Evolutionary conservation across 2,888 invertebrate genomes (phyloP).

Genomic region (Lochmaea capreae): DNA sequence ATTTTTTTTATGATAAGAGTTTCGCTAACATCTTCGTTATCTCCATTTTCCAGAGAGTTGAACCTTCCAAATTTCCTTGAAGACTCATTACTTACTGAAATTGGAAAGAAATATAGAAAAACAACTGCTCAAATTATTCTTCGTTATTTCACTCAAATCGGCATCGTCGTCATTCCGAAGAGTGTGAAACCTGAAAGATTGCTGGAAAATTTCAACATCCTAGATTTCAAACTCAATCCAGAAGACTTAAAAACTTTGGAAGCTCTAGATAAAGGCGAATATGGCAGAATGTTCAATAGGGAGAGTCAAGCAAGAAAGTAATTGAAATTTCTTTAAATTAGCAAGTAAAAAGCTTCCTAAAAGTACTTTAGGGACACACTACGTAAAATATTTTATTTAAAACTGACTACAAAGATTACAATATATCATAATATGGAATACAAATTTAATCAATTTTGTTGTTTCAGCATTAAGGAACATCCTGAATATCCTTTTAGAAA

Average conservation of each 20-base stretch:
- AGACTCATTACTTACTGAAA: slow-evolving; percentile 59
- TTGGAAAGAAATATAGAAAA: slow-evolving; percentile 71
- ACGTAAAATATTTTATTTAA: no score
- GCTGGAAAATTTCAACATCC: slow-evolving; percentile 79
- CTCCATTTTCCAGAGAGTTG: slow-evolving; percentile 23
- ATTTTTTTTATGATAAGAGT: no score
- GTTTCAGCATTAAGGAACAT: slow-evolving; percentile 23
- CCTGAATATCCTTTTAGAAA: slow-evolving; percentile 28
- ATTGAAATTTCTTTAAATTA: neutral
- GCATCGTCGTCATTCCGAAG: slow-evolving; percentile 83
- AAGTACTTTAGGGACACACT: no score
- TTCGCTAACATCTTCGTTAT: no score
- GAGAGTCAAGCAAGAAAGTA: neutral
- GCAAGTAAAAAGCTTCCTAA: neutral
- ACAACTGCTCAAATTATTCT: slow-evolving; percentile 80
- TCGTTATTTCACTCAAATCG: slow-evolving; percentile 79
- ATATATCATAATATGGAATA: no score
- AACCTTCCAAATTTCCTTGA: slow-evolving; percentile 12
- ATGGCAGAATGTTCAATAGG: slow-evolving; percentile 56
- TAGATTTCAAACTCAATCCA: slow-evolving; percentile 75
- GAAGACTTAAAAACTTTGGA: slow-evolving; percentile 73
- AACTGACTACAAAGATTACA: no score
- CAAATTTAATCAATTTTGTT: neutral
- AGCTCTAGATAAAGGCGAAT: slow-evolving; percentile 70
- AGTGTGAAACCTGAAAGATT: slow-evolving; percentile 80